Conservation (phyloP, 1,140 invertebrate species). For the Liolophura sinensis region DNA sequence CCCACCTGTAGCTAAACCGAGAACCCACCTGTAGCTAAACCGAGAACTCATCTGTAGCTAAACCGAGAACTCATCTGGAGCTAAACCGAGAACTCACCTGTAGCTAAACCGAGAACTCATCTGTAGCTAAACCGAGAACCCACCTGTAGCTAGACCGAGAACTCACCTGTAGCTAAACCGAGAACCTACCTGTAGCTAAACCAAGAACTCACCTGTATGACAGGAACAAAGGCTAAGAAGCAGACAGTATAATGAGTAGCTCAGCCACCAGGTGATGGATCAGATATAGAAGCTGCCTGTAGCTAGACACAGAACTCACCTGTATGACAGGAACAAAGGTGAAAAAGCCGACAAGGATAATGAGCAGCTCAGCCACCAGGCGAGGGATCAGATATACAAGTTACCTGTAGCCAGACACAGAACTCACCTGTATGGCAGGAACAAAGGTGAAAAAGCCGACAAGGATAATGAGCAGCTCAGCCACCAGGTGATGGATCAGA, state of each 20-base stretch:
- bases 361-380: slow-evolving; percentile 86
- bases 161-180: slow-evolving; percentile 71
- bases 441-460: slow-evolving; percentile 79
- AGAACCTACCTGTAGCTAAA: background rate
- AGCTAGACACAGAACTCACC: slow-evolving; percentile 39
- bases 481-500: slow-evolving; percentile 92
- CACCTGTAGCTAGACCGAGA: too few relatives aligned
- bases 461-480: slow-evolving; percentile 92
- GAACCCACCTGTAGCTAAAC: too few relatives aligned
- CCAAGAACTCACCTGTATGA: slow-evolving; percentile 71
- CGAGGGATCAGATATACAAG: slow-evolving; percentile 80
- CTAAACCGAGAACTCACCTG: too few relatives aligned
- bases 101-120: too few relatives aligned
- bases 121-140: too few relatives aligned
- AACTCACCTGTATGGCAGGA: slow-evolving; percentile 78
- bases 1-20: too few relatives aligned
- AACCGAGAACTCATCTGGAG: too few relatives aligned
- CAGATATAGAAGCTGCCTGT: slow-evolving; percentile 54
- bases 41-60: too few relatives aligned
- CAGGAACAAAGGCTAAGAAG: slow-evolving; percentile 75
- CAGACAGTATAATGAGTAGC: slow-evolving; percentile 91
- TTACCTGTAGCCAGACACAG: background rate
- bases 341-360: slow-evolving; percentile 77
- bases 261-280: slow-evolving; percentile 93
- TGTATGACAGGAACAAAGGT: slow-evolving; percentile 86